Conservation (phyloP, 2,113 vertebrate genomes). For the Xiphorhynchus elegans region DNA sequence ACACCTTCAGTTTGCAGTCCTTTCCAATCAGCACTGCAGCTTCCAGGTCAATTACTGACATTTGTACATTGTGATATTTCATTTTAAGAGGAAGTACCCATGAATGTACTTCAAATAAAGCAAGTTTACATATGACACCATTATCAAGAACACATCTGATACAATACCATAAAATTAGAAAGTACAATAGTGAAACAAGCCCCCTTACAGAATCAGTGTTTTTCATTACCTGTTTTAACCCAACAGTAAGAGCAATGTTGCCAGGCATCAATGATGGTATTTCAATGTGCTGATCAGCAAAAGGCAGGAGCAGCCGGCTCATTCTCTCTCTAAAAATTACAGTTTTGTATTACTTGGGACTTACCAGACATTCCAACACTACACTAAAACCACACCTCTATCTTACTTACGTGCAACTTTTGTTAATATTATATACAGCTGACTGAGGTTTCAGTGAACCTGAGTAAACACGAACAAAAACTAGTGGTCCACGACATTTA, state of each 20-base stretch:
- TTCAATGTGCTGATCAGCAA: conserved; percentile 95
- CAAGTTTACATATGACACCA: not conserved
- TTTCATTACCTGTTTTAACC: conserved; percentile 89
- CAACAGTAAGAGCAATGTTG: conserved; percentile 94
- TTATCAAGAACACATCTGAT: not conserved
- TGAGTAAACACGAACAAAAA: conserved; percentile 93
- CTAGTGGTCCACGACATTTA: conserved; percentile 92
- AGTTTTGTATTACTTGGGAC: not conserved
- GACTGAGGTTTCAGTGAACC: conserved; percentile 89
- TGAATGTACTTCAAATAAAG: not conserved
- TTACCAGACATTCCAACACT: not conserved
- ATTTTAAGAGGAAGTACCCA: not conserved
- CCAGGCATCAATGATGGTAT: conserved; percentile 88
- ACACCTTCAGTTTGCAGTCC: not conserved
- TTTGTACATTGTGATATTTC: not conserved
- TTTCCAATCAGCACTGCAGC: not conserved
- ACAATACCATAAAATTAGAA: not conserved
- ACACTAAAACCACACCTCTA: not conserved
- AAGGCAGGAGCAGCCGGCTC: conserved; percentile 92
- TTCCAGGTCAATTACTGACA: not conserved
- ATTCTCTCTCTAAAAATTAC: conserved; percentile 87
- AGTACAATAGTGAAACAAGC: not conserved
- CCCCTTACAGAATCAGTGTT: not conserved
- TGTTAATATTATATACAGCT: conserved; percentile 91
- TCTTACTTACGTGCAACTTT: conserved; percentile 85